These are phyloP conservation scores for Crax fasciolata DNA, from an alignment of 2,797 vertebrate species.

Conservation along the genomic window DNA sequence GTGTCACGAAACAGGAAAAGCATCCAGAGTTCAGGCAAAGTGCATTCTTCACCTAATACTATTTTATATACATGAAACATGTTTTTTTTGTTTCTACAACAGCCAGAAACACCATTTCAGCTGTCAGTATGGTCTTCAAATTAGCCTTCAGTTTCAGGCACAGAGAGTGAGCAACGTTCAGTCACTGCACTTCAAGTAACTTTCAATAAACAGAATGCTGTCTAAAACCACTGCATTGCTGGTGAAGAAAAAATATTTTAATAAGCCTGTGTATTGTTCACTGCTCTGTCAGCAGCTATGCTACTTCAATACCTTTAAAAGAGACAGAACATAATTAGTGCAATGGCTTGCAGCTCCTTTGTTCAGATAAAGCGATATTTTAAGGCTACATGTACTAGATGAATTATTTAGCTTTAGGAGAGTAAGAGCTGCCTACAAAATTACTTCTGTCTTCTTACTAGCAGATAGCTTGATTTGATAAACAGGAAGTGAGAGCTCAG, in stretches of 20 bases:
- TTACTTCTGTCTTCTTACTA: constrained; percentile 43
- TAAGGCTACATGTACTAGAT: constrained; percentile 21
- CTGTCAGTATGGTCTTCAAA: not conserved
- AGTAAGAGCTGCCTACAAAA: constrained; percentile 35
- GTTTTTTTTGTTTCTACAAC: not conserved
- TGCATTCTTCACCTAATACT: not conserved
- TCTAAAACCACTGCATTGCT: not conserved
- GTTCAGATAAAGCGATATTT: constrained; percentile 25
- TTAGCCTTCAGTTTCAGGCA: not conserved
- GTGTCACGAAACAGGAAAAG: not conserved
- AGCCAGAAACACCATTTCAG: not conserved
- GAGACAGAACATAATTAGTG: not conserved
- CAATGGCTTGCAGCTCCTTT: constrained; percentile 33
- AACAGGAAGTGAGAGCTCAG: constrained; percentile 75
- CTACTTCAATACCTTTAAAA: constrained; percentile 24
- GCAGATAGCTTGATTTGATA: constrained; percentile 53
- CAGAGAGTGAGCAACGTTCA: not conserved
- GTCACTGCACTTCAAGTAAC: not conserved
- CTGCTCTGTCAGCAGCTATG: not conserved
- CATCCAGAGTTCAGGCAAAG: not conserved
- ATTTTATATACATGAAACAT: not conserved
- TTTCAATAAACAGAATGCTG: not conserved
- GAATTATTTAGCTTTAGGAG: constrained; percentile 53
- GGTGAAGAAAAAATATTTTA: not conserved
- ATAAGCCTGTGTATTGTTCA: not conserved